A percentile compares a stretch with the other conserved stretches of the same genome.
These are phyloP conservation scores for Eudasyphora cyanicolor DNA, from an alignment of 2,888 invertebrate genomes.

Conservation along the genomic window DNA sequence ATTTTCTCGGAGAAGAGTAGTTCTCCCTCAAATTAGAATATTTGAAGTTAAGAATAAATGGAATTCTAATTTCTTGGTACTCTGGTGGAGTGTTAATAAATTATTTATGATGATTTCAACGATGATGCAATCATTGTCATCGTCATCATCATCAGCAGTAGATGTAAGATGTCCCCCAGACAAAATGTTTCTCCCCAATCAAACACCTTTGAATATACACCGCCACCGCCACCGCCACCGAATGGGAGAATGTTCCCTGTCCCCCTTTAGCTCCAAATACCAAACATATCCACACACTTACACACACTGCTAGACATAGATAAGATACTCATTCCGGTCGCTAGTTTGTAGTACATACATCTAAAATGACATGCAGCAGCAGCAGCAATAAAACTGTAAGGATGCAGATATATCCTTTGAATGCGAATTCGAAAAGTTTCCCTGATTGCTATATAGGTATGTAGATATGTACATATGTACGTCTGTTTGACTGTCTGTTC, in stretches of 20 bases:
- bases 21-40: no score
- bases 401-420: constrained; percentile 13
- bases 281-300: background rate
- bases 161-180: background rate
- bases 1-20: no score
- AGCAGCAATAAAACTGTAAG: constrained; percentile 18
- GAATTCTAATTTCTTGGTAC: background rate
- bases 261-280: background rate
- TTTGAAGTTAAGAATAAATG: background rate
- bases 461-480: background rate
- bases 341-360: background rate
- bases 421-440: constrained; percentile 14
- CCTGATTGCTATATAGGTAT: background rate
- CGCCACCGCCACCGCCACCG: no score
- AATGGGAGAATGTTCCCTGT: background rate
- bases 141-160: background rate
- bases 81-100: background rate
- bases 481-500: background rate
- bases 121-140: background rate
- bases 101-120: constrained; percentile 19
- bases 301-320: background rate
- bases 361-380: constrained; percentile 26
- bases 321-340: no score
- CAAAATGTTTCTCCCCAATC: background rate
- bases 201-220: background rate